phyloP scores from a whole-genome alignment of 2,797 vertebrate species.

The Tadarida brasiliensis region DNA sequence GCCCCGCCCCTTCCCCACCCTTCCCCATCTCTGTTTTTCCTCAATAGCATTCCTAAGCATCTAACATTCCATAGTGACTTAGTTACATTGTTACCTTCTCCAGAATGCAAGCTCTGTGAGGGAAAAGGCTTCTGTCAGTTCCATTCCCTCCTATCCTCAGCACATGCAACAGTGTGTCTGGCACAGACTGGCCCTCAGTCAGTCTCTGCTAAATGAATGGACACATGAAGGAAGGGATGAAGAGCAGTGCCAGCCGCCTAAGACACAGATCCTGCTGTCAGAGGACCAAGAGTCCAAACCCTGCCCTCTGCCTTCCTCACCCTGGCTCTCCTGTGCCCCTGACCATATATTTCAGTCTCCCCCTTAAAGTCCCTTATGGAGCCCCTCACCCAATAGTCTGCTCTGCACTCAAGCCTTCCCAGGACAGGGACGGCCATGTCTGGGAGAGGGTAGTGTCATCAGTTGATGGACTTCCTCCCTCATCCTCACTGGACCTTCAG shows the following conservation, averaged over 20 bases:
- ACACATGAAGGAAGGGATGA: not conserved
- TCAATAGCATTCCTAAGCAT: not conserved
- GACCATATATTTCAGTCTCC: not conserved
- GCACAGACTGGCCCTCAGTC: not conserved
- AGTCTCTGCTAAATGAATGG: not conserved
- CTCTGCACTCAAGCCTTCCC: not conserved
- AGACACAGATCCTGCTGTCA: not conserved
- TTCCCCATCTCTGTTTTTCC: no score
- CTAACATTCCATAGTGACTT: not conserved
- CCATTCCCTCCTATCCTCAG: not conserved
- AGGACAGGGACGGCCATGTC: not conserved
- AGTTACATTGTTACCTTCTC: not conserved
- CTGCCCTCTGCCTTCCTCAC: not conserved
- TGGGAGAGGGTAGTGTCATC: not conserved
- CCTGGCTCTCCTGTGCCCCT: not conserved
- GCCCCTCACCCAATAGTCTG: no score
- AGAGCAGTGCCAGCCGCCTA: fast-evolving
- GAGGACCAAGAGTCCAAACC: not conserved
- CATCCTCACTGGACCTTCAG: not conserved
- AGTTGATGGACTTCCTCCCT: not conserved
- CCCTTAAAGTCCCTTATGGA: not conserved
- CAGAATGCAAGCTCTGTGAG: not conserved
- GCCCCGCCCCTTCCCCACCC: fast-evolving
- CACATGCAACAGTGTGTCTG: not conserved
- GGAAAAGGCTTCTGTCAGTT: not conserved